A percentile compares a stretch with the other conserved stretches of the same genome.
phyloP scores from a whole-genome alignment of 2,797 vertebrate species.

The Ispidina picta region DNA sequence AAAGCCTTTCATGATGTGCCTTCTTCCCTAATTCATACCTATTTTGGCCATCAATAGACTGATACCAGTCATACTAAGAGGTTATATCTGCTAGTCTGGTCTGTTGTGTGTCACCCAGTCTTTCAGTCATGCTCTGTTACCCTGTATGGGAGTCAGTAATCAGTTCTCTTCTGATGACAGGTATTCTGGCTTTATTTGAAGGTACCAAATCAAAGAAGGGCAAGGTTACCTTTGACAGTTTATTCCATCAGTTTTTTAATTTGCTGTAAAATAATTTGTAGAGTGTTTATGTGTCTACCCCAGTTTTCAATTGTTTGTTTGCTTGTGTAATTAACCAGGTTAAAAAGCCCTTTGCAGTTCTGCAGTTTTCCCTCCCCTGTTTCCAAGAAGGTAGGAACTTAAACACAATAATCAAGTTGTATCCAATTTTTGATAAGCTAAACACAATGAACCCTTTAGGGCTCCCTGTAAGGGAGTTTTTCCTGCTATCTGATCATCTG shows the following conservation, averaged over 20 bases:
- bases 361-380: fast-evolving
- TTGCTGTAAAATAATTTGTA: background rate
- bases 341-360: background rate
- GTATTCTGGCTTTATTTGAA: background rate
- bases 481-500: background rate
- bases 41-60: background rate
- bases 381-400: background rate
- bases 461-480: background rate
- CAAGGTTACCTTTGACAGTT: background rate
- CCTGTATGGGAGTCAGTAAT: background rate
- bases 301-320: background rate
- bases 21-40: background rate
- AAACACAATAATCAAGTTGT: background rate
- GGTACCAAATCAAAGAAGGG: background rate
- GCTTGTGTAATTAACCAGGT: background rate
- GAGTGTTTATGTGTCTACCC: background rate
- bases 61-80: background rate
- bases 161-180: background rate
- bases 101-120: background rate
- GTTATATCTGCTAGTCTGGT: background rate
- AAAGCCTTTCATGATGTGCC: background rate
- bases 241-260: background rate
- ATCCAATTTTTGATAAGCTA: background rate
- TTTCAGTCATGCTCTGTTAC: background rate
- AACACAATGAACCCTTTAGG: background rate